These are phyloP conservation scores for Eristalinus aeneus DNA, from an alignment of 2,888 invertebrate species.

Conservation along the genomic window DNA sequence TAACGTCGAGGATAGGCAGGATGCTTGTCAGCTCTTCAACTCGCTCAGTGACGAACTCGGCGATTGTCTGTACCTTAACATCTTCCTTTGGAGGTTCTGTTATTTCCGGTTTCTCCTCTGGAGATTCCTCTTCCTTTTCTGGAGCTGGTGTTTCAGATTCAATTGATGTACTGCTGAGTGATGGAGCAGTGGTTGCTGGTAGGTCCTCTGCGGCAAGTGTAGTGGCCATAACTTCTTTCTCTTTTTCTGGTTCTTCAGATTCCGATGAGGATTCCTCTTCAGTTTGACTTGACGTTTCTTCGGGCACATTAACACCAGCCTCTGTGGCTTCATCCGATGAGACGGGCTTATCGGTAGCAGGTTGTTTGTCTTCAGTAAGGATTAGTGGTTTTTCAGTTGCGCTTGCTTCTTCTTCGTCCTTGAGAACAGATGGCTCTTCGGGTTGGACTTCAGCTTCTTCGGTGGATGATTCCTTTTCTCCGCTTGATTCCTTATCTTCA, in stretches of 20 bases:
- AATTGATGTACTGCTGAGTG: conserved; percentile 1
- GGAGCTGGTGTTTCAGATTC: conserved; percentile 21
- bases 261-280: conserved; percentile 47
- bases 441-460: neutral
- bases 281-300: conserved; percentile 22
- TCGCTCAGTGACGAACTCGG: conserved; percentile 72
- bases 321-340: neutral
- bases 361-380: neutral
- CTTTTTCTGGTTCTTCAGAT: conserved; percentile 40
- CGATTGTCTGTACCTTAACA: conserved; percentile 65
- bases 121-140: conserved; percentile 26
- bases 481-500: neutral
- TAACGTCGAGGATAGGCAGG: conserved; percentile 27
- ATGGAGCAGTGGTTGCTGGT: conserved; percentile 28
- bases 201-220: conserved; percentile 51
- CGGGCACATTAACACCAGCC: neutral
- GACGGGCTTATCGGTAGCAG: conserved; percentile 9
- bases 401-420: conserved; percentile 9
- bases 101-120: conserved; percentile 52
- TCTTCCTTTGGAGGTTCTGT: conserved; percentile 46
- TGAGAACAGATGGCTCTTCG: conserved; percentile 14
- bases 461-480: neutral
- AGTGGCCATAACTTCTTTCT: conserved; percentile 22
- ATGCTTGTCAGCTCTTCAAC: conserved; percentile 58
- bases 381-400: neutral